These are phyloP conservation scores for Aphidius gifuensis DNA, from an alignment of 1,140 invertebrate genomes.

Conservation along the genomic window DNA sequence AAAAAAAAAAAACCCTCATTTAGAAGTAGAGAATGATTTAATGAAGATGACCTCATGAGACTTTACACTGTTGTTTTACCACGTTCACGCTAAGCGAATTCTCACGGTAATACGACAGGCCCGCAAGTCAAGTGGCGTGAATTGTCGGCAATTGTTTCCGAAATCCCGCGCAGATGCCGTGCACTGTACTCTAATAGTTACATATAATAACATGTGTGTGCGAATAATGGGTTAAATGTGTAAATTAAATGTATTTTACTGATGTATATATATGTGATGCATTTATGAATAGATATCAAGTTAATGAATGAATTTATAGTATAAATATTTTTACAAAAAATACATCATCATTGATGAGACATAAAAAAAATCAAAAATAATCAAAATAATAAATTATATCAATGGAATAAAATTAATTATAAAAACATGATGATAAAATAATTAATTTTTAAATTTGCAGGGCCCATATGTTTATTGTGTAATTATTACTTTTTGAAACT, in stretches of 20 bases:
- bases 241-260: background rate
- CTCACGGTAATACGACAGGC: constrained; percentile 54
- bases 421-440: too few relatives aligned
- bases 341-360: too few relatives aligned
- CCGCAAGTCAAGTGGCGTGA: constrained; percentile 55
- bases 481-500: too few relatives aligned
- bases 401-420: too few relatives aligned
- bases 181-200: constrained; percentile 7
- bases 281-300: too few relatives aligned
- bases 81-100: constrained; percentile 48
- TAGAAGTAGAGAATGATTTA: constrained; percentile 53
- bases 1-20: constrained; percentile 55
- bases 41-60: constrained; percentile 56
- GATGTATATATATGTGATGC: too few relatives aligned
- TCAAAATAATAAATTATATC: too few relatives aligned
- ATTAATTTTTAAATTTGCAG: too few relatives aligned
- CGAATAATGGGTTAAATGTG: background rate
- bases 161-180: constrained; percentile 55
- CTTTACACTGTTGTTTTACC: constrained; percentile 37
- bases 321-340: too few relatives aligned
- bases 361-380: too few relatives aligned
- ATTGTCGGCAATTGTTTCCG: constrained; percentile 59
- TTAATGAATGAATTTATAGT: too few relatives aligned
- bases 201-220: background rate
- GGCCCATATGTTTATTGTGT: too few relatives aligned